phyloP scores from a whole-genome alignment of 2,888 invertebrate species.

The Flexamia atlantica region DNA sequence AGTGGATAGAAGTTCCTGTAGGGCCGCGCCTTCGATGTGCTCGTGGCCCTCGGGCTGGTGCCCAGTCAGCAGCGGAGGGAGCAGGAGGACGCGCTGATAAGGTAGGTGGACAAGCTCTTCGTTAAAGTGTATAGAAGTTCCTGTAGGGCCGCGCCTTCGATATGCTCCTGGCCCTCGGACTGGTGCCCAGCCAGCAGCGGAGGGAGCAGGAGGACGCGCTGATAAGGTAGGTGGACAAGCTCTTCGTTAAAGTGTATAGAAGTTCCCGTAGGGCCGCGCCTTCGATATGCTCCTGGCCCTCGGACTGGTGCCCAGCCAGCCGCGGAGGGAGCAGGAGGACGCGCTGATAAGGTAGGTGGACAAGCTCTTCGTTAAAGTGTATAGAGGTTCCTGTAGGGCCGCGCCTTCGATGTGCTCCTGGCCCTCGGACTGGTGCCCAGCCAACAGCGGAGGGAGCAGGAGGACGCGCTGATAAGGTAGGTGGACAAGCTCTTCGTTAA shows the following conservation, averaged over 20 bases:
- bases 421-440: conserved; percentile 78
- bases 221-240: conserved; percentile 33
- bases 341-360: too few species aligned
- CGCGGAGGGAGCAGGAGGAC: conserved; percentile 36
- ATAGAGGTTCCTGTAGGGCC: conserved; percentile 67
- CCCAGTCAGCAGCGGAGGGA: conserved; percentile 73
- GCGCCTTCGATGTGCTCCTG: conserved; percentile 76
- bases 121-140: conserved; percentile 22
- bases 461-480: conserved; percentile 36
- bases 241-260: conserved; percentile 7
- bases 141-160: conserved; percentile 74
- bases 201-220: conserved; percentile 44
- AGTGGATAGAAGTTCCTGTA: conserved; percentile 48
- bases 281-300: conserved; percentile 78
- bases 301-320: conserved; percentile 76
- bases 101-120: conserved; percentile 26
- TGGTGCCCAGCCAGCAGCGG: conserved; percentile 75
- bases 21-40: conserved; percentile 75
- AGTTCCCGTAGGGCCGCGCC: conserved; percentile 70
- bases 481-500: too few species aligned
- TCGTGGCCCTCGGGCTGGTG: conserved; percentile 78
- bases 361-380: too few species aligned
- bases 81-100: conserved; percentile 47
- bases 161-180: conserved; percentile 78
- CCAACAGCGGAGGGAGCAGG: conserved; percentile 64